phyloP scores from a whole-genome alignment of 1,140 invertebrate species.

The Conopomorpha cramerella region DNA sequence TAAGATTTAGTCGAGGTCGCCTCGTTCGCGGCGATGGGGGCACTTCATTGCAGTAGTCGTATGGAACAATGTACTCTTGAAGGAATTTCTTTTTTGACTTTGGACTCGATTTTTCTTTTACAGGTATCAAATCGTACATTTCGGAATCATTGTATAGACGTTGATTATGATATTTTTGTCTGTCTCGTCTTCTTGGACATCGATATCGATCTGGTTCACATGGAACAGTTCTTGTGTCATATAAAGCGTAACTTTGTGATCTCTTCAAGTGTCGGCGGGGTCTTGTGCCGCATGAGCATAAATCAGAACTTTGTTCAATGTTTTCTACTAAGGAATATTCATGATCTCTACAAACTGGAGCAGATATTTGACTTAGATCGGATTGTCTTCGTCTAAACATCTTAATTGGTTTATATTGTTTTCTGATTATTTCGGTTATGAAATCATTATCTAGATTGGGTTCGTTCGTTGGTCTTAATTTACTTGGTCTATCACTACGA shows the following conservation, averaged over 20 bases:
- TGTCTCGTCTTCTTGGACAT: no score
- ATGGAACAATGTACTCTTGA: slow-evolving; percentile 16
- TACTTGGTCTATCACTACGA: no score
- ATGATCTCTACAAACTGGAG: slow-evolving; percentile 38
- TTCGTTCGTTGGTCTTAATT: no score
- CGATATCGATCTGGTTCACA: no score
- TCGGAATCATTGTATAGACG: slow-evolving; percentile 35
- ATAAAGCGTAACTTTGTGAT: no score
- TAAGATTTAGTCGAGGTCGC: slow-evolving; percentile 33
- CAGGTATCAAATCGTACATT: slow-evolving; percentile 36
- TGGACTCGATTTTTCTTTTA: slow-evolving; percentile 43
- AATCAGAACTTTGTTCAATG: slow-evolving; percentile 17
- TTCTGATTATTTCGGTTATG: slow-evolving; percentile 38
- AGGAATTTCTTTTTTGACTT: slow-evolving; percentile 32
- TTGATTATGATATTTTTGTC: no score
- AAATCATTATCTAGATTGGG: slow-evolving; percentile 25
- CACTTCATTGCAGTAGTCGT: slow-evolving; percentile 30
- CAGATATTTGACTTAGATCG: slow-evolving; percentile 36
- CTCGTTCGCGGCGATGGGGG: slow-evolving; percentile 40
- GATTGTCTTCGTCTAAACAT: slow-evolving; percentile 29
- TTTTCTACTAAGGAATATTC: slow-evolving; percentile 19
- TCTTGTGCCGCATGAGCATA: slow-evolving; percentile 45
- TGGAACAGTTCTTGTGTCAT: no score
- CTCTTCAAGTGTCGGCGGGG: no score
- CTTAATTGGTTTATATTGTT: slow-evolving; percentile 37